Evolutionary conservation across 2,113 vertebrate species (phyloP).

Genomic region (Calidris pugnax): DNA sequence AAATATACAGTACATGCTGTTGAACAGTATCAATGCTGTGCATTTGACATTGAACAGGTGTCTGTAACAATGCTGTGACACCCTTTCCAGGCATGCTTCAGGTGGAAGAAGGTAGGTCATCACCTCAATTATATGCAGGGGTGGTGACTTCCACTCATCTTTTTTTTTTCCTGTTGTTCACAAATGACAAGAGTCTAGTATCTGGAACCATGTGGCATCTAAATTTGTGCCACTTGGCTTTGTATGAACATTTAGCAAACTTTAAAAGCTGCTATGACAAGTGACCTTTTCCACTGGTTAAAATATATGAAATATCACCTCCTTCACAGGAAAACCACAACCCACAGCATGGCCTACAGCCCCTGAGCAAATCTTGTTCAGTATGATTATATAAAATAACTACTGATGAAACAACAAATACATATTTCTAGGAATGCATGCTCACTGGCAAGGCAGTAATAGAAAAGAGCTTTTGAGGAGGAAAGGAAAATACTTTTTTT

Average conservation of each 20-base stretch:
- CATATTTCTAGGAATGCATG: background rate
- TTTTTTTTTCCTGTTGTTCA: conserved; percentile 40
- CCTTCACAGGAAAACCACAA: background rate
- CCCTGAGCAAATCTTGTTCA: background rate
- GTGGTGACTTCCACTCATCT: background rate
- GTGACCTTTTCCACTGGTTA: background rate
- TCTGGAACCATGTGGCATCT: background rate
- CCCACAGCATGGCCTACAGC: background rate
- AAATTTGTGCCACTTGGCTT: background rate
- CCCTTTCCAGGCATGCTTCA: background rate
- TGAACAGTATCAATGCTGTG: background rate
- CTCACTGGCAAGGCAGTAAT: background rate
- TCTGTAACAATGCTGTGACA: background rate
- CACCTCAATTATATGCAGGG: conserved; percentile 25
- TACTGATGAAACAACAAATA: background rate
- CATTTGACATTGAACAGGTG: conserved; percentile 43
- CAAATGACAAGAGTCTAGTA: background rate
- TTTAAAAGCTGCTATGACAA: conserved; percentile 6
- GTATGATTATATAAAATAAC: background rate
- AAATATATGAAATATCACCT: background rate
- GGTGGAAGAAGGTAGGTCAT: conserved; percentile 31
- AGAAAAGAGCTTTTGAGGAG: background rate
- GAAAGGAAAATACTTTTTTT: background rate
- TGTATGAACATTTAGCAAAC: background rate
- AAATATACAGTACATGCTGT: background rate